These are phyloP conservation scores for Hylomyscus alleni DNA, from an alignment of 2,797 vertebrate species.

Conservation along the genomic window DNA sequence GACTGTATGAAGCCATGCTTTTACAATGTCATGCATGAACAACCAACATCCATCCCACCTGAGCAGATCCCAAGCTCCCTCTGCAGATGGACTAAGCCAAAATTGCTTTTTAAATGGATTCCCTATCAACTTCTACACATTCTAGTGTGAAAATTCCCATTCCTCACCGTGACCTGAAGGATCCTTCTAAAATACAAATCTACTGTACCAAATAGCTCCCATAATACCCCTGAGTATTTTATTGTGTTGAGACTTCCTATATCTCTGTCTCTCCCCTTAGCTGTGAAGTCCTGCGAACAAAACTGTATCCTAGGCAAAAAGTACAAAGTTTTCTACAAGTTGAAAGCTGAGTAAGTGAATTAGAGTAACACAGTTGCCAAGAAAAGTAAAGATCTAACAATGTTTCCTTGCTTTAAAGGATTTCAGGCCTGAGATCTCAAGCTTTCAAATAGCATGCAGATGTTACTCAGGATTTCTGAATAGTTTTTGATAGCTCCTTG, in stretches of 20 bases:
- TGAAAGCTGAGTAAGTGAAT: constrained; percentile 46
- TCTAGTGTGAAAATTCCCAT: neutral
- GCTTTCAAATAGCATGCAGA: neutral
- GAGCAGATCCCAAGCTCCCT: neutral
- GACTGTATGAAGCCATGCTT: neutral
- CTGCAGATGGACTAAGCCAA: neutral
- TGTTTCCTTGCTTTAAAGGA: constrained; percentile 45
- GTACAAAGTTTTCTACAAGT: neutral
- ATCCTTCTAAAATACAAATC: constrained; percentile 44
- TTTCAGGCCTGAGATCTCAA: neutral
- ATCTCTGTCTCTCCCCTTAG: neutral
- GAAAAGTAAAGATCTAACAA: constrained; percentile 49
- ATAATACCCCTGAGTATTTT: neutral
- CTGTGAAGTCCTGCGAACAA: neutral
- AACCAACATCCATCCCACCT: neutral
- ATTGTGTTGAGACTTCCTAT: neutral
- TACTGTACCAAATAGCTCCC: too few species aligned
- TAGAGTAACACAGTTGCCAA: neutral
- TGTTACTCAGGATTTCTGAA: neutral
- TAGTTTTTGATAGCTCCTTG: neutral
- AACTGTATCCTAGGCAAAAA: neutral
- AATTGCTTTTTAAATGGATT: neutral
- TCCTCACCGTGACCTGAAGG: neutral
- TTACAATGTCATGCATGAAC: neutral
- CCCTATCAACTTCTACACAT: neutral